A percentile compares a stretch with the other conserved stretches of the same genome.
These are phyloP conservation scores for Porites lutea DNA, from an alignment of 64 coral and sea anemone species.

Conservation along the genomic window DNA sequence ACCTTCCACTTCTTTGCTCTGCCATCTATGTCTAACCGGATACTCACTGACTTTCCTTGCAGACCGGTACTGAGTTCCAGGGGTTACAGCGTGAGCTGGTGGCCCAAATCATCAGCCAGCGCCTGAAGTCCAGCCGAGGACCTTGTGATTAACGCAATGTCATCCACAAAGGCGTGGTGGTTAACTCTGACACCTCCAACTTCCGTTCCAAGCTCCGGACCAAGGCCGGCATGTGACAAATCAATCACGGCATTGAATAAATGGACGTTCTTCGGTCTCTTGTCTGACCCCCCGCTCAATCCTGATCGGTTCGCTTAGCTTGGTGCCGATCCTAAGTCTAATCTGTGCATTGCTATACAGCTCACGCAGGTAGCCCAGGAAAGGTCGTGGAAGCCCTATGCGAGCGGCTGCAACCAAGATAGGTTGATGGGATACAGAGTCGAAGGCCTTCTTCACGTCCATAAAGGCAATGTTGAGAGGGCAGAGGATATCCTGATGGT, in stretches of 20 bases:
- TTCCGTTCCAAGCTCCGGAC: neutral
- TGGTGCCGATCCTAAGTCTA: neutral
- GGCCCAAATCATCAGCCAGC: neutral
- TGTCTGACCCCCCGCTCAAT: slow-evolving; percentile 6
- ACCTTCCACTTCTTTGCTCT: neutral
- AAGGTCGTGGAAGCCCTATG: neutral
- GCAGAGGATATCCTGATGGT: neutral
- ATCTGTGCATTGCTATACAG: neutral
- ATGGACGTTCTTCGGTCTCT: neutral
- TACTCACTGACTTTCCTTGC: slow-evolving; percentile 5
- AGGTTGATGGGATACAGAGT: slow-evolving; percentile 9
- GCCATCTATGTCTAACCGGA: neutral
- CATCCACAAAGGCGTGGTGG: neutral
- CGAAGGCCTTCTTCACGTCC: slow-evolving; percentile 45
- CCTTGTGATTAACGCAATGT: neutral
- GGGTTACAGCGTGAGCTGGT: neutral
- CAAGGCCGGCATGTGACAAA: neutral
- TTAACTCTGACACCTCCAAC: slow-evolving; percentile 10
- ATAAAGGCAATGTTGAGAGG: neutral
- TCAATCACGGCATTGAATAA: slow-evolving; percentile 27
- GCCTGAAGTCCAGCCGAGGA: neutral
- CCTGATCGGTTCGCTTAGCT: neutral
- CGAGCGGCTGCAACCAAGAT: slow-evolving; percentile 3
- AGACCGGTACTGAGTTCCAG: neutral
- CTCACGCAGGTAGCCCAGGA: neutral